Conservation (phyloP, 2,113 vertebrate species). For the Stigmatopora argus region DNA sequence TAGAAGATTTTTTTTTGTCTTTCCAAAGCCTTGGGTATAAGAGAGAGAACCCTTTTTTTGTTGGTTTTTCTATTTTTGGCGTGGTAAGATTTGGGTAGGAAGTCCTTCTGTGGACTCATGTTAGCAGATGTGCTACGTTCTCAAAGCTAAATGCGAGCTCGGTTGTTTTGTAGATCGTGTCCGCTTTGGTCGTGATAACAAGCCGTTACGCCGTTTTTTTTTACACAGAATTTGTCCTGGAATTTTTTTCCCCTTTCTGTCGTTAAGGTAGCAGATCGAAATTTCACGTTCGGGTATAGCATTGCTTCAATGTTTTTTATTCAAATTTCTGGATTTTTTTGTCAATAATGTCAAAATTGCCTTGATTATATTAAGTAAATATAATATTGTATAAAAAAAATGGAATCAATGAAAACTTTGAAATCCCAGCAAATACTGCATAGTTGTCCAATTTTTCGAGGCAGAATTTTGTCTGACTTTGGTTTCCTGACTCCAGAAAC, state of each 20-base stretch:
- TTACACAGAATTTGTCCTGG: conserved; percentile 45
- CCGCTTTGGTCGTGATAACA: conserved; percentile 81
- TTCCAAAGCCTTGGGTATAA: conserved; percentile 88
- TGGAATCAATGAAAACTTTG: no score
- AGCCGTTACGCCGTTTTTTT: conserved; percentile 73
- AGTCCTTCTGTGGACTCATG: conserved; percentile 66
- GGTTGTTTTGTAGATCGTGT: conserved; percentile 76
- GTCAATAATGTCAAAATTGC: no score
- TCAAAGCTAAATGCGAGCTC: conserved; percentile 7
- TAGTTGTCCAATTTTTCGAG: conserved; percentile 68
- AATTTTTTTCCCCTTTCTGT: conserved; percentile 38
- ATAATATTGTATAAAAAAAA: conserved; percentile 33
- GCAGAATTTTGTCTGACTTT: conserved; percentile 99
- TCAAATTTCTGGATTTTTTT: no score
- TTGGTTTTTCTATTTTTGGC: conserved; percentile 84
- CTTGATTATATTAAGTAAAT: no score
- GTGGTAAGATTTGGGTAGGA: conserved; percentile 89
- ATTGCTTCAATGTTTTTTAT: neutral
- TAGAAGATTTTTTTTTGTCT: conserved; percentile 93
- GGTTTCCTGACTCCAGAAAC: conserved; percentile 96
- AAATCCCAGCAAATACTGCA: conserved; percentile 62
- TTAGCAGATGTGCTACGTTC: conserved; percentile 37
- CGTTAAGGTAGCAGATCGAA: conserved; percentile 58
- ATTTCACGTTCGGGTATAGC: neutral
- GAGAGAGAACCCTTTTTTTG: conserved; percentile 86